Conservation (phyloP, 2,888 invertebrate genomes). For the Lutraria lutraria region DNA sequence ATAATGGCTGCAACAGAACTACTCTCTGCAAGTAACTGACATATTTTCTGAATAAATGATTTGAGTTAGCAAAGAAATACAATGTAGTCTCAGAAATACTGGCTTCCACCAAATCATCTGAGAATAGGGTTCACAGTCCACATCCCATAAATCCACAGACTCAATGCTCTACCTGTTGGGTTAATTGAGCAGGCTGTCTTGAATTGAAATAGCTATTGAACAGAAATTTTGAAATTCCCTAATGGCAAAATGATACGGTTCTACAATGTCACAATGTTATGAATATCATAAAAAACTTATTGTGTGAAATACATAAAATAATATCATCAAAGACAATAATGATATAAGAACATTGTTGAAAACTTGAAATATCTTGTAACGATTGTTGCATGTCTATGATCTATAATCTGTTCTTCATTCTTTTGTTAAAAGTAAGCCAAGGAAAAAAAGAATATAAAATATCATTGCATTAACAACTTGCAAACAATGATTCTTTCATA, state of each 20-base stretch:
- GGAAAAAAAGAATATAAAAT: constrained; percentile 2
- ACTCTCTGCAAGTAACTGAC: no score
- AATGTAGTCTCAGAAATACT: no score
- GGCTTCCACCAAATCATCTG: no score
- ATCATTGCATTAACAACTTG: neutral
- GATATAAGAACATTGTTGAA: neutral
- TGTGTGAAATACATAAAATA: neutral
- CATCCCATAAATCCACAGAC: no score
- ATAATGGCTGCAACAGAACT: no score
- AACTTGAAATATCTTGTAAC: neutral
- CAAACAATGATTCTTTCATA: constrained; percentile 15
- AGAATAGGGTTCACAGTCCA: no score
- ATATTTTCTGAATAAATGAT: no score
- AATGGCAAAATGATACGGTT: neutral
- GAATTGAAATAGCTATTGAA: no score
- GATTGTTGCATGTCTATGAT: neutral
- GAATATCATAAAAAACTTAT: neutral
- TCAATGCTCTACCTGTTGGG: no score
- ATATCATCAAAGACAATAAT: neutral
- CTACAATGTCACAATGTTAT: neutral
- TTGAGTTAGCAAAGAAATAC: no score
- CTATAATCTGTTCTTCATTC: neutral
- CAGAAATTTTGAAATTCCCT: neutral
- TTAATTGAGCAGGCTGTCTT: no score
- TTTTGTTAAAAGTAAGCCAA: constrained; percentile 1